Evolutionary conservation across 2,113 vertebrate genomes (phyloP).

Genomic region (Podilymbus podiceps): DNA sequence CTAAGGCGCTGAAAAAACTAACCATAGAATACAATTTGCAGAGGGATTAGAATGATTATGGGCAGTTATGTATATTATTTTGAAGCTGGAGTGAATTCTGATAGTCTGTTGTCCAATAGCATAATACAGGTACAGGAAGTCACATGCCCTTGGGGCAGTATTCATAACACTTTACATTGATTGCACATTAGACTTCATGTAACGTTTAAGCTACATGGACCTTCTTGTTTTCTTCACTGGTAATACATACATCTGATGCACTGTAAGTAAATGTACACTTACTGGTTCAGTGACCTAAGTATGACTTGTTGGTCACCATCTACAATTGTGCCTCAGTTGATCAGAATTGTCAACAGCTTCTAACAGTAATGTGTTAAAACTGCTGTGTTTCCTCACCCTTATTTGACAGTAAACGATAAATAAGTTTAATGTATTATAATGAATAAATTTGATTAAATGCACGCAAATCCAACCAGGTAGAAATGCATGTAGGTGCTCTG

Average conservation of each 20-base stretch:
- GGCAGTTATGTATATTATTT: conserved; percentile 34
- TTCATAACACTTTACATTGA: conserved; percentile 66
- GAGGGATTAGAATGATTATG: conserved; percentile 48
- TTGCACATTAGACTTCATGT: conserved; percentile 63
- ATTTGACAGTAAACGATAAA: neutral
- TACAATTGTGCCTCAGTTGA: neutral
- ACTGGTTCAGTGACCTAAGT: neutral
- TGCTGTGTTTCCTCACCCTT: neutral
- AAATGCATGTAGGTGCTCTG: neutral
- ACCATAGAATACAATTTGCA: conserved; percentile 71
- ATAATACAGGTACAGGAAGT: conserved; percentile 43
- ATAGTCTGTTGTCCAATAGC: conserved; percentile 24
- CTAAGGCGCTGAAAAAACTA: conserved; percentile 78
- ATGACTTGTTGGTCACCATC: neutral
- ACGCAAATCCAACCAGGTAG: neutral
- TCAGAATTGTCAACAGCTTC: neutral
- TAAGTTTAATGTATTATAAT: neutral
- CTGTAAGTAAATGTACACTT: conserved; percentile 49
- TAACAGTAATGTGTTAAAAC: neutral
- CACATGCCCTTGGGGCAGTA: conserved; percentile 39
- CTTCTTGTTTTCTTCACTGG: conserved; percentile 7
- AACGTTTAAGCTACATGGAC: conserved; percentile 53
- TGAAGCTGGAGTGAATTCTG: conserved; percentile 63
- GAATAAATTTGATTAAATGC: neutral
- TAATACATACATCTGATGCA: conserved; percentile 42